Percentiles rank a stretch among this genome's conserved stretches.
These are phyloP conservation scores for Dastarcus helophoroides DNA, from an alignment of 2,888 invertebrate genomes.

Conservation along the genomic window DNA sequence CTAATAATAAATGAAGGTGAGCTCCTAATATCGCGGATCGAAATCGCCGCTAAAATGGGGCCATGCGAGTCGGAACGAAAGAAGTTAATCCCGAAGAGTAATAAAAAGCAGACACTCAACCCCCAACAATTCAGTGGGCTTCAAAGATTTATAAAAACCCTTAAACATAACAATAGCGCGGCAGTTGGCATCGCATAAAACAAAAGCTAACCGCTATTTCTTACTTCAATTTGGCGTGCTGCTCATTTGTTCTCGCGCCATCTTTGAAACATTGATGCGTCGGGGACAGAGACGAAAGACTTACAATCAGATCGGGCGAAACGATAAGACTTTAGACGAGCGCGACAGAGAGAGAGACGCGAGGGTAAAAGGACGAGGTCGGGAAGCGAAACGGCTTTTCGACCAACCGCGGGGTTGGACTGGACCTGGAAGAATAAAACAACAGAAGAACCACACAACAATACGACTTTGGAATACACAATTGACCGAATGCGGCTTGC, in stretches of 20 bases:
- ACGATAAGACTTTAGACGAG: slow-evolving; percentile 25
- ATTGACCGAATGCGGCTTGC: slow-evolving; percentile 19
- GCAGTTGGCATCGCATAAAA: slow-evolving; percentile 39
- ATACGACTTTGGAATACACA: slow-evolving; percentile 34
- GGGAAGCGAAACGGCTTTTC: slow-evolving; percentile 30
- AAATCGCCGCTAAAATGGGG: too few species aligned
- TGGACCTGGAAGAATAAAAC: slow-evolving; percentile 30
- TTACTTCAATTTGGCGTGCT: slow-evolving; percentile 39
- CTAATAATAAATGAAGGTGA: too few species aligned
- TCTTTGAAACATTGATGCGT: slow-evolving; percentile 40
- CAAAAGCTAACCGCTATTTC: slow-evolving; percentile 41
- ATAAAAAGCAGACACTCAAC: slow-evolving; percentile 30
- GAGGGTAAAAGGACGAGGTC: slow-evolving; percentile 20
- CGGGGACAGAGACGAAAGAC: slow-evolving; percentile 38
- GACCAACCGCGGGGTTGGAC: slow-evolving; percentile 33
- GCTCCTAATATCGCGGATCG: too few species aligned
- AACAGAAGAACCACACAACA: slow-evolving; percentile 30
- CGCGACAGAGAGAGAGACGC: slow-evolving; percentile 26
- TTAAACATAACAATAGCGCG: slow-evolving; percentile 36
- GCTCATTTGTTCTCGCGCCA: slow-evolving; percentile 40
- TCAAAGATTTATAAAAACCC: slow-evolving; percentile 33
- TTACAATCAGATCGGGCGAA: slow-evolving; percentile 32
- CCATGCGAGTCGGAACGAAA: too few species aligned
- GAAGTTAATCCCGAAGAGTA: slow-evolving; percentile 28
- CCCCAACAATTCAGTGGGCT: slow-evolving; percentile 27